Percentiles rank a stretch among this genome's conserved stretches.
Conservation (phyloP, 2,888 invertebrate genomes). For the Synanthedon andrenaeformis region DNA sequence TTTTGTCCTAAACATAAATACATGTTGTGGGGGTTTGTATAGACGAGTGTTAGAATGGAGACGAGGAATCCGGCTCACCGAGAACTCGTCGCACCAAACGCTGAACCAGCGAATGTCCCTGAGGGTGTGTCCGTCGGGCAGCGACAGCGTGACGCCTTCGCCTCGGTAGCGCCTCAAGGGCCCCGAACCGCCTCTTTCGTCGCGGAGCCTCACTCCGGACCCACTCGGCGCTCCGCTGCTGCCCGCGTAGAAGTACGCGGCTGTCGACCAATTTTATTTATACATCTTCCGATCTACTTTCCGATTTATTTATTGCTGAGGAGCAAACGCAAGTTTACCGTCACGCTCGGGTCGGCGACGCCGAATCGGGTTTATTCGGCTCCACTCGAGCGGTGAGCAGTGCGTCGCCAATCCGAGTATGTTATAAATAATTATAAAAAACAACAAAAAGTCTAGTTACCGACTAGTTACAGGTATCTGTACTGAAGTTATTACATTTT, state of each 20-base stretch:
- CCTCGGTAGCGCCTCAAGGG: constrained; percentile 85
- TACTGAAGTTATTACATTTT: too few relatives aligned
- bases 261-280: constrained; percentile 55
- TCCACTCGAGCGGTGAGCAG: too few relatives aligned
- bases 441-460: too few relatives aligned
- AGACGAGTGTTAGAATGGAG: too few relatives aligned
- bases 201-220: constrained; percentile 75
- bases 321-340: not conserved
- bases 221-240: constrained; percentile 75
- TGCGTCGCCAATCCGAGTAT: too few relatives aligned
- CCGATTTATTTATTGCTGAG: too few relatives aligned
- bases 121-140: constrained; percentile 89
- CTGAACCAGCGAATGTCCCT: constrained; percentile 88
- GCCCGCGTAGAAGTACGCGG: constrained; percentile 92
- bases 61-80: constrained; percentile 67
- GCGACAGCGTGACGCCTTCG: constrained; percentile 83
- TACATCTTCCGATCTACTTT: not conserved
- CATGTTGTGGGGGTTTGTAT: too few relatives aligned
- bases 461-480: too few relatives aligned
- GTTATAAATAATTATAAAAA: too few relatives aligned
- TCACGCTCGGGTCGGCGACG: too few relatives aligned
- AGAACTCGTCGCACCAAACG: constrained; percentile 92
- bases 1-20: too few relatives aligned
- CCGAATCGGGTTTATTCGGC: too few relatives aligned
- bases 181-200: constrained; percentile 84